A percentile compares a stretch with the other conserved stretches of the same genome.
phyloP scores from a whole-genome alignment of 2,797 vertebrate genomes.

The Amblyraja radiata region DNA sequence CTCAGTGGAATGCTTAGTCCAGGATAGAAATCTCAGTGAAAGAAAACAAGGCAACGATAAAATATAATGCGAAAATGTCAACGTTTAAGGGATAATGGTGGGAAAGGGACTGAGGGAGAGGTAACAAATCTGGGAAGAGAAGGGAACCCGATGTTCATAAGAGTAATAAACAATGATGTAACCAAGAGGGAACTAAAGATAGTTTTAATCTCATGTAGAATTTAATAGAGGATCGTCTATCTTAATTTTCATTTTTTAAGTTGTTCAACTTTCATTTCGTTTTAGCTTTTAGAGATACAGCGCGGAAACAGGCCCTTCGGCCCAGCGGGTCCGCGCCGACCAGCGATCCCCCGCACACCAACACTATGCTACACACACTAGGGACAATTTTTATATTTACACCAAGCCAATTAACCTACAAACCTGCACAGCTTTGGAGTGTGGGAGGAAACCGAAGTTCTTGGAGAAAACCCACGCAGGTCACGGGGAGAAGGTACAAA shows the following conservation, averaged over 20 bases:
- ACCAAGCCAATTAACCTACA: no score
- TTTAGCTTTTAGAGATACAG: no score
- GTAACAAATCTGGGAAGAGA: neutral
- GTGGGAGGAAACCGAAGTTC: no score
- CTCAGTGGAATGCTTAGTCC: constrained; percentile 11
- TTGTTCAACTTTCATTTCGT: no score
- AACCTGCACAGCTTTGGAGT: no score
- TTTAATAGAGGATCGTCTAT: neutral
- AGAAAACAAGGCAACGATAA: constrained; percentile 25
- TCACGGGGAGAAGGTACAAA: no score
- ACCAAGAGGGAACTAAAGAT: neutral
- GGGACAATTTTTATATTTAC: no score
- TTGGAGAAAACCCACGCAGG: no score
- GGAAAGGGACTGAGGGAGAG: neutral
- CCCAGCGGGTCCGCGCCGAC: no score
- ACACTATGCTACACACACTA: no score
- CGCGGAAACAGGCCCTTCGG: no score
- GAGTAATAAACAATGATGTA: neutral
- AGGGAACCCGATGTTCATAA: neutral
- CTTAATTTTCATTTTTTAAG: neutral
- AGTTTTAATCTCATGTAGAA: neutral
- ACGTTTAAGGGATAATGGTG: neutral
- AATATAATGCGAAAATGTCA: constrained; percentile 24
- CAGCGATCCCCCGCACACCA: no score
- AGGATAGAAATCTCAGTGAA: constrained; percentile 7